These are phyloP conservation scores for Neuroterus valhalla DNA, from an alignment of 1,140 invertebrate genomes.

Conservation along the genomic window DNA sequence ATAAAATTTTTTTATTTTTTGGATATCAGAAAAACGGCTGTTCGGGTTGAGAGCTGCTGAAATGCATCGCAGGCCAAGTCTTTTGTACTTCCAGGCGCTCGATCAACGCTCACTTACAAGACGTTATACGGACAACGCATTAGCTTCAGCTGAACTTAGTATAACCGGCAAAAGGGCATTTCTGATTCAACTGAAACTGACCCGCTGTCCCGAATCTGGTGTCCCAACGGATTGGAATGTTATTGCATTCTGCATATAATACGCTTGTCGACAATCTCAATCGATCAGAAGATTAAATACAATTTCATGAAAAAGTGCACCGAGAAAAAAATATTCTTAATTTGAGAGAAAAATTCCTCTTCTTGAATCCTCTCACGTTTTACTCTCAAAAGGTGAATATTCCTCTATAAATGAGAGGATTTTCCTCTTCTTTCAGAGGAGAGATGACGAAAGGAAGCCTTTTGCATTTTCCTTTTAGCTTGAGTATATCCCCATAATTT, in stretches of 20 bases:
- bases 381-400: too few species aligned
- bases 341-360: too few species aligned
- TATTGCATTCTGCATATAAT: constrained; percentile 48
- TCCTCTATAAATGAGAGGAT: too few species aligned
- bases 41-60: constrained; percentile 55
- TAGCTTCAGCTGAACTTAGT: constrained; percentile 60
- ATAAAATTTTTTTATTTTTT: too few species aligned
- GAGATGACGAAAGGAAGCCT: too few species aligned
- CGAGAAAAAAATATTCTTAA: too few species aligned
- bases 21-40: too few species aligned
- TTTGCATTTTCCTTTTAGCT: too few species aligned
- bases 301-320: not conserved
- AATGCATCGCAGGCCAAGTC: constrained; percentile 55
- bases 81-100: constrained; percentile 54
- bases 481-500: too few species aligned
- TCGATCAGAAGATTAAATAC: not conserved
- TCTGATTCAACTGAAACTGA: constrained; percentile 52
- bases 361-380: too few species aligned
- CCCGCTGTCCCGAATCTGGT: constrained; percentile 60
- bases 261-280: constrained; percentile 8
- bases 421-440: too few species aligned
- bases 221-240: constrained; percentile 61
- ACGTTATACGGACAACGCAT: constrained; percentile 51
- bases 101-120: constrained; percentile 45
- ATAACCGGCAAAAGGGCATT: constrained; percentile 57